phyloP scores from a whole-genome alignment of 1,140 invertebrate genomes.

The Drosophila funebris region DNA sequence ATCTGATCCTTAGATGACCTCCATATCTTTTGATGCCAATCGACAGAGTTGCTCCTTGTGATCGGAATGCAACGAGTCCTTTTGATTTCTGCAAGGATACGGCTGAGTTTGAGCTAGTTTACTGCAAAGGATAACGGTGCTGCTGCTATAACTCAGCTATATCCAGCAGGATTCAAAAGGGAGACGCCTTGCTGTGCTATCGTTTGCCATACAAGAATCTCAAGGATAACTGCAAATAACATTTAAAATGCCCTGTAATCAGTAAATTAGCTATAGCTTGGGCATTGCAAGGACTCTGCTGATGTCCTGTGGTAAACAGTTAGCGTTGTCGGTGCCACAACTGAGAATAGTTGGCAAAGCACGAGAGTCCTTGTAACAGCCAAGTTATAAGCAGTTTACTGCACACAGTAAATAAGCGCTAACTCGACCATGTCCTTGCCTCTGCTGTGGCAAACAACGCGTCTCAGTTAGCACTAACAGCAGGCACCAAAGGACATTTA shows the following conservation, averaged over 20 bases:
- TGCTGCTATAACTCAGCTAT: neutral
- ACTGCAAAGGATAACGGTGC: no score
- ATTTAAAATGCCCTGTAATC: neutral
- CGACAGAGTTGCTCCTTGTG: neutral
- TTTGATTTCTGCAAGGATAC: neutral
- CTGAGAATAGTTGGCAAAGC: neutral
- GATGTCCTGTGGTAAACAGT: neutral
- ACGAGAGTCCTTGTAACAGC: neutral
- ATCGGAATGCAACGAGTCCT: neutral
- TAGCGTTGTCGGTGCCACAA: no score
- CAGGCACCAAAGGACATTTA: no score
- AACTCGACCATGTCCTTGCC: neutral
- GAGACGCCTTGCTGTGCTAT: neutral
- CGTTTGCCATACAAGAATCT: neutral
- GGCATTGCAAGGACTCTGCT: neutral
- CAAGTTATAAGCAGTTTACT: neutral
- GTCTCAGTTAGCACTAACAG: no score
- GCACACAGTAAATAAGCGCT: neutral
- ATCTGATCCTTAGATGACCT: neutral
- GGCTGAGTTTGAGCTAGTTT: neutral
- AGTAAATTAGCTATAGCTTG: no score
- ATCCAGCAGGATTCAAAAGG: neutral
- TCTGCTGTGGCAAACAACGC: no score
- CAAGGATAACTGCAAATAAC: neutral
- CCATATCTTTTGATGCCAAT: neutral